phyloP scores from a whole-genome alignment of 2,797 vertebrate genomes.

The Delichon dasypus region DNA sequence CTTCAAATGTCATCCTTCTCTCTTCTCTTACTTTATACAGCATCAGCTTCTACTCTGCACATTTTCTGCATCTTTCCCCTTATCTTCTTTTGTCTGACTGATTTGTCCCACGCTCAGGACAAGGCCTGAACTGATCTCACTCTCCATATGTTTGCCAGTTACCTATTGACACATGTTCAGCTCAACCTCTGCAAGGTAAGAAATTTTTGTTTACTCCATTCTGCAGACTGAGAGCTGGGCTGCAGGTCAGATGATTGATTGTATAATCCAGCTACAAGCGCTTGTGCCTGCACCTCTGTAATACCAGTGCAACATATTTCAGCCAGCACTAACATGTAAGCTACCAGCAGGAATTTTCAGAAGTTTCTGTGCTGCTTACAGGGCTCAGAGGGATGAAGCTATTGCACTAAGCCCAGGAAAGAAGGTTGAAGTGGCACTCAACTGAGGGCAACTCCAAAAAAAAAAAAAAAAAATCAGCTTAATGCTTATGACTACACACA shows the following conservation, averaged over 20 bases:
- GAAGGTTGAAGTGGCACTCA: background rate
- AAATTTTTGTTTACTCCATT: background rate
- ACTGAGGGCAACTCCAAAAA: no score
- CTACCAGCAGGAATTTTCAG: background rate
- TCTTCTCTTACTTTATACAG: background rate
- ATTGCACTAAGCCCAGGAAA: background rate
- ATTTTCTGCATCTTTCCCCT: background rate
- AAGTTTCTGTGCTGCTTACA: background rate
- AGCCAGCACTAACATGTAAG: background rate
- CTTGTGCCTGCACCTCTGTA: background rate
- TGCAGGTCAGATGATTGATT: background rate
- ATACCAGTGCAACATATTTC: background rate
- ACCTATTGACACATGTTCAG: background rate
- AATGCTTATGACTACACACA: background rate
- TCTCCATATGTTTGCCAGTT: background rate
- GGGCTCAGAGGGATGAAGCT: background rate
- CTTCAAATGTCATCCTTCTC: background rate
- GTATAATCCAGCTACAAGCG: fast-evolving
- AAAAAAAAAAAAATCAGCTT: background rate
- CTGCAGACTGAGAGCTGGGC: background rate
- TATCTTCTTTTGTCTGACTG: background rate
- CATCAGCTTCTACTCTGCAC: background rate
- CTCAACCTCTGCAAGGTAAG: background rate
- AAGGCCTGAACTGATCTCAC: background rate
- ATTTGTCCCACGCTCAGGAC: background rate